Conservation (phyloP, 2,888 invertebrate species). For the Brachylomia viminalis region DNA sequence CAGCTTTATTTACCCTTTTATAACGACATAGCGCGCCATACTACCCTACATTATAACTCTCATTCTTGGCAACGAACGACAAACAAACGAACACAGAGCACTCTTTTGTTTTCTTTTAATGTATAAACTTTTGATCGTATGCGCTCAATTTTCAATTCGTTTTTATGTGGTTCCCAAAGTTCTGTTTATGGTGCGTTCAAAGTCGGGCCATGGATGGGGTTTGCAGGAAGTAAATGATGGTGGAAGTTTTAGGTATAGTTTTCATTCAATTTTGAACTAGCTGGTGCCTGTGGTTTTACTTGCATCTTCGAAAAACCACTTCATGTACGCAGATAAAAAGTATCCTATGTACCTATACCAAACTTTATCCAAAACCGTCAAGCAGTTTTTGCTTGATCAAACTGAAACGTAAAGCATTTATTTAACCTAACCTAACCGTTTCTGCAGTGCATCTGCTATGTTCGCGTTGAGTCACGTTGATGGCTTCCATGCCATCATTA, state of each 20-base stretch:
- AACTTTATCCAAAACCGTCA: not conserved
- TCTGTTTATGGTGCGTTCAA: slow-evolving; percentile 42
- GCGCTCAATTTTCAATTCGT: slow-evolving; percentile 69
- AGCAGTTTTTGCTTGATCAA: not conserved
- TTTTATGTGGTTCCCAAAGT: slow-evolving; percentile 54
- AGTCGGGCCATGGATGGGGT: slow-evolving; percentile 16
- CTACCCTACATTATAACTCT: slow-evolving; percentile 1
- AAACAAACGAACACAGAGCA: slow-evolving; percentile 54
- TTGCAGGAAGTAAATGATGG: slow-evolving; percentile 14
- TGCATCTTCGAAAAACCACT: not conserved
- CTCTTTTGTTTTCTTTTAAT: slow-evolving; percentile 63
- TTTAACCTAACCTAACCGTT: no score
- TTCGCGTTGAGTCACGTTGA: no score
- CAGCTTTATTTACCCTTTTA: no score
- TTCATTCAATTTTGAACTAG: not conserved
- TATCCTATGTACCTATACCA: not conserved
- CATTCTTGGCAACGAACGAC: slow-evolving; percentile 38
- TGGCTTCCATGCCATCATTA: no score
- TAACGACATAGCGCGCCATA: not conserved
- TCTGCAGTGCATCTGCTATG: no score
- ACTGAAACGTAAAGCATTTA: no score
- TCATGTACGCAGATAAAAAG: not conserved
- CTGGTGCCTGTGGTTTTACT: not conserved
- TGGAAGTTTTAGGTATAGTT: slow-evolving; percentile 26
- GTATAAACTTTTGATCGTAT: slow-evolving; percentile 67